Evolutionary conservation across 64 coral and sea anemone genomes (phyloP), one percentile per base, ranked within the genome.

Genomic region (Actinia equina): DNA sequence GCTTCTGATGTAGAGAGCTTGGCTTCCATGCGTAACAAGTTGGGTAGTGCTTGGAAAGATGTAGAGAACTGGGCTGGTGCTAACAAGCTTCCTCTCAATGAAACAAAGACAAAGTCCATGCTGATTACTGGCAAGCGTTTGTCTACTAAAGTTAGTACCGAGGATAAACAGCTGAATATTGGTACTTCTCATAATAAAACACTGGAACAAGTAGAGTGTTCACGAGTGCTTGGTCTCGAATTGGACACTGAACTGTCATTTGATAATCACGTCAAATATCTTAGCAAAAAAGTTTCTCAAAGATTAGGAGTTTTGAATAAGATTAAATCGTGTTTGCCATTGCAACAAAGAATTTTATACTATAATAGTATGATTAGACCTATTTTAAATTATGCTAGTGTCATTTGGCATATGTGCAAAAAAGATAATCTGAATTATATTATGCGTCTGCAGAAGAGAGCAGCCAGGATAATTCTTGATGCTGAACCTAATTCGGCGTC

Each of bases 351-450:
- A 67, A 41, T 89, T 67, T 42, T 83, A 20, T 89, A 83, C 26
- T 89, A 89, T 76, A 89, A 89, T 71, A 44, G 42, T 70, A 56
- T 84, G 63, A 84, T 83, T 60, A 88, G 46, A n/a, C 57, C 71
- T 57, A n/a, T 80, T 5, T 59, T 84, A 26, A 44, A 79, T 20
- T 89, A 71, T 71, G 59, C 79, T 17, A 76, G 88, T 55, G 60
- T 83, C 43, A 58, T 77, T 55, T 71, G 88, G 77, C 74, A 77
- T 60, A 44, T 6, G 5, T 81, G 77, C 26, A 60, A 17, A 20
- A 64, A 88, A 45, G 77, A 88, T 8, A 46, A 57, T 20, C 26
- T 81, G 22, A 43, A 17, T 44, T 82, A 16, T 52, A 20, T 81
- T 30, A 54, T 88, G 9, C 77, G 30, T 37, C 30, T 37, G 30